Base-by-base conservation (phyloP, 1,140 invertebrate genomes). In the Drosophila athabasca region DNA sequence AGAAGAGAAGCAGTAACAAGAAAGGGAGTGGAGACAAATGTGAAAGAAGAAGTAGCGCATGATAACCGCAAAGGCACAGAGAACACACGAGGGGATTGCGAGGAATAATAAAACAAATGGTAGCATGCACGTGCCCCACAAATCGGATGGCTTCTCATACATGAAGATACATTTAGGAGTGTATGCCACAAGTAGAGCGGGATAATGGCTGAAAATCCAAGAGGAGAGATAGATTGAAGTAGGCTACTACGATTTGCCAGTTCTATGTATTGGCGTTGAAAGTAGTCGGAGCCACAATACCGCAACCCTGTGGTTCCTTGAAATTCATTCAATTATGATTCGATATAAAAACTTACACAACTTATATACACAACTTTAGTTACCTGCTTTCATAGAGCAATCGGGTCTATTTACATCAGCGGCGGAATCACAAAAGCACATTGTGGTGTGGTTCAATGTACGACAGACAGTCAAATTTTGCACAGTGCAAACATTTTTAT, bases 371-470 rank as follows among this genome's bases (percentile, higher is more conserved):
- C 87, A 76, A 51, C 76, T 74, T 75, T 84, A 90, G 89, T 94
- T 94, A 94, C 94, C 94, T 94, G 94, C 92, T 91, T 92, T 90
- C 87, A 92, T 83, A 90, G 91, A 93, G 93, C 94, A 94, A 92
- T 92, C 76, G 53, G 82, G 62, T 74, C 70, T 90, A 79, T 84
- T 85, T 79, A 85, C 74, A 90, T 90, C 85, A 65, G 84, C 77
- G 74, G 68, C 74, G 75, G 65, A 65, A 80, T 79, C 83, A 76
- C 94, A 94, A 85, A 93, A 92, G 91, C 94, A 94, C 90, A 92
- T 83, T 78, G 93, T 90, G 76, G 90, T 90, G 85, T 93, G 93
- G 66, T 91, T 90, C 44, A 92, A 80, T 71, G 93, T 92, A 54
- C 90, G 83, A 90, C 94, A 94, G 65, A 80, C 73, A 49, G 67